Conservation (phyloP, 2,113 vertebrate species). For the Pterophyllum scalare region DNA sequence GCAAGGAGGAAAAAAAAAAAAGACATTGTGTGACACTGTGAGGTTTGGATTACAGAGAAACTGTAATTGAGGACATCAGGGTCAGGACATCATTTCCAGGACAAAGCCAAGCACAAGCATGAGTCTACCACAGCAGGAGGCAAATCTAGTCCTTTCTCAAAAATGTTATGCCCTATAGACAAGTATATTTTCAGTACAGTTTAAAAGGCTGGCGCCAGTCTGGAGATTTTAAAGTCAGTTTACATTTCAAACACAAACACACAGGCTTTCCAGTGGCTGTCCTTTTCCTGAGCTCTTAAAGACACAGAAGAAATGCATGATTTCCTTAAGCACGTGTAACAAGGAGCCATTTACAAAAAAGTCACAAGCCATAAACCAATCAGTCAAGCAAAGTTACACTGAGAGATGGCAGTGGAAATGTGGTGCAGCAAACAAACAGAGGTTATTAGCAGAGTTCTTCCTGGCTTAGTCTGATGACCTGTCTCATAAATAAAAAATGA, state of each 20-base stretch:
- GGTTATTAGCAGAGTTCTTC: too few species aligned
- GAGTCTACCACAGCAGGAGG: background rate
- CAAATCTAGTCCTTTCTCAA: background rate
- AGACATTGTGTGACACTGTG: background rate
- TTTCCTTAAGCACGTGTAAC: too few species aligned
- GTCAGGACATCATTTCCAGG: background rate
- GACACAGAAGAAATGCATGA: background rate
- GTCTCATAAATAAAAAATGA: too few species aligned
- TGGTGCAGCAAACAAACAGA: too few species aligned
- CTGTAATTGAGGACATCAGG: background rate
- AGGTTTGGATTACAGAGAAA: constrained; percentile 10
- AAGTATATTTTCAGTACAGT: background rate
- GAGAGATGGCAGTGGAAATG: too few species aligned
- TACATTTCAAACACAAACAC: background rate
- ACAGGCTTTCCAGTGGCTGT: background rate
- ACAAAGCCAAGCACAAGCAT: background rate
- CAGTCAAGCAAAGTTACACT: too few species aligned
- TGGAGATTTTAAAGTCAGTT: background rate
- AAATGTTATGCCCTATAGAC: background rate
- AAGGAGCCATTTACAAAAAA: too few species aligned
- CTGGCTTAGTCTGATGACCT: too few species aligned
- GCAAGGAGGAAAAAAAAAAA: background rate
- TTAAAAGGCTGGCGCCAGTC: background rate
- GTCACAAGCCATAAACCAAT: too few species aligned
- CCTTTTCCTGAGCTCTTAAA: background rate